Evolutionary conservation across 1,140 invertebrate genomes (phyloP).

Genomic region (Dendrolimus punctatus): DNA sequence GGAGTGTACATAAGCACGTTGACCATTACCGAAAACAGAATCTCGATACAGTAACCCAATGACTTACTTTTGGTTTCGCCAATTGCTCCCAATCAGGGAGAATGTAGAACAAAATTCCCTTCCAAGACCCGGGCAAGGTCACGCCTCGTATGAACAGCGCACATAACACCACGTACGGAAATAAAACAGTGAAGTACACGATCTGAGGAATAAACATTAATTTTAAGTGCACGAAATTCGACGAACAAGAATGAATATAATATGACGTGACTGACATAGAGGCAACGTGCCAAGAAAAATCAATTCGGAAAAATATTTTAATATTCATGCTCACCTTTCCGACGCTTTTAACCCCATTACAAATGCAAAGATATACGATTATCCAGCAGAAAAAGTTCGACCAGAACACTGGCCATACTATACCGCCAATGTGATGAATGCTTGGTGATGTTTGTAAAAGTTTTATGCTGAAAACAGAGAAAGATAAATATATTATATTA

Average conservation of each 20-base stretch:
- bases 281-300: slow-evolving; percentile 25
- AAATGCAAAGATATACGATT: slow-evolving; percentile 84
- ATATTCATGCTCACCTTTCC: slow-evolving; percentile 71
- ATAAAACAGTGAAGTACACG: slow-evolving; percentile 89
- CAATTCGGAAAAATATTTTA: slow-evolving; percentile 10
- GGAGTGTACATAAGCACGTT: too few species aligned
- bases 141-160: slow-evolving; percentile 81
- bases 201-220: slow-evolving; percentile 70
- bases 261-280: slow-evolving; percentile 16
- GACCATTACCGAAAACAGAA: too few species aligned
- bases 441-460: slow-evolving; percentile 78
- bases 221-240: slow-evolving; percentile 10
- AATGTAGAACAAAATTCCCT: slow-evolving; percentile 88
- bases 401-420: slow-evolving; percentile 82
- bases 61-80: slow-evolving; percentile 73
- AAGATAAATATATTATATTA: not conserved
- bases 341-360: slow-evolving; percentile 85
- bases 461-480: slow-evolving; percentile 73
- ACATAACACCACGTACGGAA: slow-evolving; percentile 87
- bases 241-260: slow-evolving; percentile 10
- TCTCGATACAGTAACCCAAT: not conserved
- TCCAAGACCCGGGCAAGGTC: slow-evolving; percentile 83
- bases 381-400: slow-evolving; percentile 83
- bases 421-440: slow-evolving; percentile 78
- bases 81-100: slow-evolving; percentile 86